Base-by-base conservation (phyloP, 2,797 vertebrate genomes). In the Microchirus variegatus region DNA sequence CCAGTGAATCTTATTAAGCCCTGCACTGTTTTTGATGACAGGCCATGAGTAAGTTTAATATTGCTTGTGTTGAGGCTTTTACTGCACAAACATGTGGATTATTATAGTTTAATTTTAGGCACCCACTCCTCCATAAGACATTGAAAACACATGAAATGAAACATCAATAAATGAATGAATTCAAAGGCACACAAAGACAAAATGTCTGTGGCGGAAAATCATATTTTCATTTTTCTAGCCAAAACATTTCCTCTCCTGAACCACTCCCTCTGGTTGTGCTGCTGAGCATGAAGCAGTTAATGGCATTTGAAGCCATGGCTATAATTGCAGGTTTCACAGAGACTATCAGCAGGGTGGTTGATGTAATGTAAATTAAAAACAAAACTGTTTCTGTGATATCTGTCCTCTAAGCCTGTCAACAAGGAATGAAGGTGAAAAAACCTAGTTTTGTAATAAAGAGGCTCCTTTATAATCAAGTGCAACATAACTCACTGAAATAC, bases 331-430 rank as follows among this genome's bases (percentile, higher is more conserved):
- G 53, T 63, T 82, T 63, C 64, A 64, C 26, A 44, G 67, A 74
- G 50, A 56, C 62, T 77, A 78, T 83, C 63, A 84, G 59, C 52
- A 57, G 44, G 40, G 58, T 37, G 63, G 59, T 70, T 82, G 67
- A 76, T 76, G 50, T 55, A 61, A 82, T 74, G 70, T 22, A 78
- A 85, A 86, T 77, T 58, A 79, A 77, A 84, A 87, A 78, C 69
- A 83, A 82, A 82, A 73, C 58, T 17, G 40, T 70, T 65, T 70
- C 57, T 85, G 81, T 90, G 77, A 88, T 86, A 79, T 80, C 51
- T 65, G 57, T 57, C 59, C 80, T 78, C 36, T 56, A 31, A 71
- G 63, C 59, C 31, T 73, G 69, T 63, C 65, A 73, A 44, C 62
- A 52, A 68, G 61, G 63, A 63, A 46, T 57, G 71, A 75, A 78